Evolutionary conservation across 2,797 vertebrate species (phyloP), one percentile per base, ranked within the genome.

Genomic region (Melanotaenia parkinsoni): DNA sequence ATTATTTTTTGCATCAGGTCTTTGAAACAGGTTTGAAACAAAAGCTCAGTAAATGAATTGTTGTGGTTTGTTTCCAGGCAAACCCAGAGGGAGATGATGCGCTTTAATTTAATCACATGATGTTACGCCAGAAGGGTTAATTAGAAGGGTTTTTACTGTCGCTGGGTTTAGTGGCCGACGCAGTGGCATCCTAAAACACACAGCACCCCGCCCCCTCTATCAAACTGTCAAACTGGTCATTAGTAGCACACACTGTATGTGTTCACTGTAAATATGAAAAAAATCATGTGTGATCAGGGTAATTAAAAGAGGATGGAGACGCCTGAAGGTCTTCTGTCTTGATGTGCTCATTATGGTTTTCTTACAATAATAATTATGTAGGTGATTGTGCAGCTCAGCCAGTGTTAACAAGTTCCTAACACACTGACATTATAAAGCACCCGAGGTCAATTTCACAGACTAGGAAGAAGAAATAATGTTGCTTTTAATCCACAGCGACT

Each of bases 21-120:
- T 94, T 95, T 92, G 94, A 94, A 96, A 95, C 94, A 95, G 95
- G 95, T 96, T 96, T 96, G 96, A 96, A 96, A 97, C 97, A 96
- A 97, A 97, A 97, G 94, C 95, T 96, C 95, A 96, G 96, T 94
- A 94, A 96, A 96, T 97, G 93, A 84, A 96, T 97, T 96, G 96
- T 96, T 95, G 94, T 94, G 95, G 92, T 96, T 96, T 96, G 96
- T 96, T 96, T 95, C 92, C 93, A 91, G 93, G 93, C 92, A 93
- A 95, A 95, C 95, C 96, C 96, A 89, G 93, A 94, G 96, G 95
- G 96, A 94, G 93, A 81, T 68, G 67, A 93, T 92, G 94, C 61
- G 74, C 93, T 94, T 96, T 95, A 95, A 96, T 97, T 97, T 97
- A 96, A 98, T 98, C 97, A 97, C 94, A 95, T 93, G 94, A 94